Conservation (phyloP, 1,140 invertebrate genomes). For the Polypedilum vanderplanki region DNA sequence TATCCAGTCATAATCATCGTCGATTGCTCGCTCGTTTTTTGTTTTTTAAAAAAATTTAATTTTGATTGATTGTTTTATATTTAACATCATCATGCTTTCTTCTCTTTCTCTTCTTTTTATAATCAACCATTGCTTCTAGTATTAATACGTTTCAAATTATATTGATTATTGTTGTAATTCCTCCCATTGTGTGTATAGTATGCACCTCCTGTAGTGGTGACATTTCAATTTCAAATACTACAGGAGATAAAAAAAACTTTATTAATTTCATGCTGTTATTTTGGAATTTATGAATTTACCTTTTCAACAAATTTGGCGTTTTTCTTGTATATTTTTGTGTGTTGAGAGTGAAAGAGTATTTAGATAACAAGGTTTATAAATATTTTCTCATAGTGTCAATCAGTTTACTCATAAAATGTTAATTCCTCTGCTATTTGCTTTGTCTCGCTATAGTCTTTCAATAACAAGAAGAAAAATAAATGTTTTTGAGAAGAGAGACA, state of each 20-base stretch:
- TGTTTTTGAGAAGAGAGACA: no score
- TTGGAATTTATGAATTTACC: not conserved
- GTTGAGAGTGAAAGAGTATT: no score
- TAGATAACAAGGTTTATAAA: not conserved
- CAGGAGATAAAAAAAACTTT: not conserved
- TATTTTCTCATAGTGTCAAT: not conserved
- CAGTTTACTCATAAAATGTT: not conserved
- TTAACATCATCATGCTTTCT: not conserved
- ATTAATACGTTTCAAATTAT: not conserved
- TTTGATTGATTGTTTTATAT: conserved; percentile 19
- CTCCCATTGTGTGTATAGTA: not conserved
- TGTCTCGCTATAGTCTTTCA: no score
- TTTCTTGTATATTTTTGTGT: not conserved
- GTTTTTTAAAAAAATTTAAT: not conserved
- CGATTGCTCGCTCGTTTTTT: not conserved
- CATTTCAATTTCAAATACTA: conserved; percentile 7
- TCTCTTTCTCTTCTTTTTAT: not conserved
- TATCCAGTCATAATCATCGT: not conserved
- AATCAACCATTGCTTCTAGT: not conserved
- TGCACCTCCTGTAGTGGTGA: conserved; percentile 22
- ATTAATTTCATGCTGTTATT: not conserved
- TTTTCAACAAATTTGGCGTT: conserved; percentile 13
- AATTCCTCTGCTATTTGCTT: not conserved
- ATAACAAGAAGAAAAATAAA: no score
- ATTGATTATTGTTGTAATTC: not conserved